Evolutionary conservation across 1,140 invertebrate genomes (phyloP).

Genomic region (Lepidurus apus): DNA sequence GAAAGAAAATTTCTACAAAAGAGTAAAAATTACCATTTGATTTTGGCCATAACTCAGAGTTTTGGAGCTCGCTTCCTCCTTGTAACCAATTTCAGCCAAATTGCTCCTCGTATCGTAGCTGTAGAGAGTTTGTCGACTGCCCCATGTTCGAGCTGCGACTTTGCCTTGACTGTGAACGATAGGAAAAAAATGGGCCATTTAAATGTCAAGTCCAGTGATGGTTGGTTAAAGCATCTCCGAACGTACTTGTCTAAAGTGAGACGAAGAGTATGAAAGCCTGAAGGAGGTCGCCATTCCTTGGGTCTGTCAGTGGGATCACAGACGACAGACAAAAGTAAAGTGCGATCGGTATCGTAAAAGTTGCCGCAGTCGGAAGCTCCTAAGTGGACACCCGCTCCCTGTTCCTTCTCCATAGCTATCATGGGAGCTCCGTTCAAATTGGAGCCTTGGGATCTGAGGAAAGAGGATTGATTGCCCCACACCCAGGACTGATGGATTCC

Average conservation of each 20-base stretch:
- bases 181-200: background rate
- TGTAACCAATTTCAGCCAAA: constrained; percentile 71
- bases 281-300: constrained; percentile 64
- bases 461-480: constrained; percentile 1
- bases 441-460: constrained; percentile 1
- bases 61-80: constrained; percentile 63
- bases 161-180: constrained; percentile 62
- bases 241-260: constrained; percentile 71
- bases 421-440: constrained; percentile 12
- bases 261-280: constrained; percentile 54
- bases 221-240: background rate
- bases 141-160: constrained; percentile 87
- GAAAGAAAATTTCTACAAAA: background rate
- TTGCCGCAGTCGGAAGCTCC: constrained; percentile 50
- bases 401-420: background rate
- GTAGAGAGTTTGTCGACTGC: constrained; percentile 73
- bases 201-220: background rate
- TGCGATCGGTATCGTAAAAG: constrained; percentile 75
- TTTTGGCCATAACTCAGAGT: constrained; percentile 75
- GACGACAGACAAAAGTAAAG: constrained; percentile 72
- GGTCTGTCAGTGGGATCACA: constrained; percentile 83
- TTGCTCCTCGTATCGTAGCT: constrained; percentile 80
- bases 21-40: constrained; percentile 54
- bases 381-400: background rate
- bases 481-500: constrained; percentile 2